phyloP scores from a whole-genome alignment of 2,113 vertebrate species.

The Oreochromis tanganicae region DNA sequence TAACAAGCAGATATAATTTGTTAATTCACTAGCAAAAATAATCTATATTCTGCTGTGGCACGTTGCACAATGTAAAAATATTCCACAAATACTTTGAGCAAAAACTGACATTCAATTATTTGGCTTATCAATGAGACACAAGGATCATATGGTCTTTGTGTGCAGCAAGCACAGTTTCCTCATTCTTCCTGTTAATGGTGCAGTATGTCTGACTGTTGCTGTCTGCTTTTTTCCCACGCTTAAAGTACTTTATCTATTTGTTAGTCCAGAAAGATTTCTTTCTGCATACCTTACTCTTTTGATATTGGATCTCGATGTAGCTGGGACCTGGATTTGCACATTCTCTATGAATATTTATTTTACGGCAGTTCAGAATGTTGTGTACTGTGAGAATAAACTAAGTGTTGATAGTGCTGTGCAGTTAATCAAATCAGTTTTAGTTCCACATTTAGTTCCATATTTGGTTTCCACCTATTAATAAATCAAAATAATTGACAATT shows the following conservation, averaged over 20 bases:
- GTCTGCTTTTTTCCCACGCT: rapidly evolving
- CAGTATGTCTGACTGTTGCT: not conserved
- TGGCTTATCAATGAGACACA: not conserved
- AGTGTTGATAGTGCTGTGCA: not conserved
- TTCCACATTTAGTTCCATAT: not conserved
- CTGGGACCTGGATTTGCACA: not conserved
- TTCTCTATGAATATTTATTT: not conserved
- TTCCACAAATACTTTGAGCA: not conserved
- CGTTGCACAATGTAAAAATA: rapidly evolving
- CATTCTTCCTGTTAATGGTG: rapidly evolving
- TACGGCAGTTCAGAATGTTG: not conserved
- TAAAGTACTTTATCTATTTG: not conserved
- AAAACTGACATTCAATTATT: rapidly evolving
- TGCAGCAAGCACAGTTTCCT: not conserved
- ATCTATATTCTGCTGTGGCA: not conserved
- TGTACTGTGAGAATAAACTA: not conserved
- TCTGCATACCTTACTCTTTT: not conserved
- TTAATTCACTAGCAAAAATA: not conserved
- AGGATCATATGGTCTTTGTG: not conserved
- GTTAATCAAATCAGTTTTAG: not conserved
- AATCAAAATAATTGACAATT: not conserved
- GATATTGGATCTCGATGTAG: not conserved
- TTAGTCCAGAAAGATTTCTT: not conserved
- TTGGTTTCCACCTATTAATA: not conserved
- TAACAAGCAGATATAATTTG: not conserved